A percentile compares a stretch with the other conserved stretches of the same genome.
phyloP scores from a whole-genome alignment of 2,888 invertebrate genomes.

The Oscheius sp. region DNA sequence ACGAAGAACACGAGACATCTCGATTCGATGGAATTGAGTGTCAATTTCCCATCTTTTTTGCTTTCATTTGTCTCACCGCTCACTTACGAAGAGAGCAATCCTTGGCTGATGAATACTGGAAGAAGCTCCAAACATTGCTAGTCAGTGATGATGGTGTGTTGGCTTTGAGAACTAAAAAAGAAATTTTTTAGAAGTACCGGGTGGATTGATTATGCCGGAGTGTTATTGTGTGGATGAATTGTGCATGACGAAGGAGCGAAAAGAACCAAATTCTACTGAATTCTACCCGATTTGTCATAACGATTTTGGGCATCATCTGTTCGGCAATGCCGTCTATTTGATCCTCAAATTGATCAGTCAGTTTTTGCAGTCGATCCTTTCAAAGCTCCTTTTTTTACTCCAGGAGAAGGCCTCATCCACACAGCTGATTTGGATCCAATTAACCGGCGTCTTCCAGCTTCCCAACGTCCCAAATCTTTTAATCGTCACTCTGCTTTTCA shows the following conservation, averaged over 20 bases:
- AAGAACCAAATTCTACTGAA: conserved; percentile 59
- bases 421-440: conserved; percentile 95
- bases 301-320: conserved; percentile 78
- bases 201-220: conserved; percentile 81
- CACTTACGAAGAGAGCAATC: conserved; percentile 44
- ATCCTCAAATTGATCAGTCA: conserved; percentile 84
- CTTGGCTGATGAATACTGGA: conserved; percentile 77
- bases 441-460: conserved; percentile 90
- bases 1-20: conserved; percentile 89
- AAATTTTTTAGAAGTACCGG: conserved; percentile 38
- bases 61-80: conserved; percentile 93
- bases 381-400: not conserved
- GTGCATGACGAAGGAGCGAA: conserved; percentile 64
- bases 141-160: conserved; percentile 77
- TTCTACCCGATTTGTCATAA: conserved; percentile 60
- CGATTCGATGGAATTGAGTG: conserved; percentile 92
- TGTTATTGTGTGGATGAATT: conserved; percentile 78
- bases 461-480: conserved; percentile 86
- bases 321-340: conserved; percentile 95
- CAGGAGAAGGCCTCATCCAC: conserved; percentile 72
- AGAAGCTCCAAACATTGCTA: conserved; percentile 82
- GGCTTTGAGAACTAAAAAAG: not conserved
- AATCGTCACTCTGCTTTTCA: conserved; percentile 97
- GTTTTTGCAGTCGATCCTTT: conserved; percentile 4
- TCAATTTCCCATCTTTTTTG: conserved; percentile 96